Evolutionary conservation across 2,888 invertebrate species (phyloP), one percentile per base, ranked within the genome.

Genomic region (Cerceris ruficornis): DNA sequence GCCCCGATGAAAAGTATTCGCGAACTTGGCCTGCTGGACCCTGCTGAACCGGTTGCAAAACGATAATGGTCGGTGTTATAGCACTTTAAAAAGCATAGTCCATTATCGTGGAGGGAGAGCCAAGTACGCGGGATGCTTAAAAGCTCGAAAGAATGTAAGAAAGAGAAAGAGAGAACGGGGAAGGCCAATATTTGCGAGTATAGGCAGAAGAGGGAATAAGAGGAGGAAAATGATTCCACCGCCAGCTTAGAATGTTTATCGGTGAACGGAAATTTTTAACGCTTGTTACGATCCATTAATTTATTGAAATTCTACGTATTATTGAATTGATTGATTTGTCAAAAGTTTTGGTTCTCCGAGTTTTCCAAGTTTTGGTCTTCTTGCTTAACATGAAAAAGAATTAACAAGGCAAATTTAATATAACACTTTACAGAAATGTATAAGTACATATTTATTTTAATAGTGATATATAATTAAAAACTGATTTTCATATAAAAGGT

Each of bases 1-100:
- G 28, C 11, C 17, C 54, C 50, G 74, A 68, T 62, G 69, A 69
- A 57, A 77, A 49, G 17, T 14, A 46, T n/a, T 9, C 7, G 11
- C 39, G 14, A 61, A 52, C n/a, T 55, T 61, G 50, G 39, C 43
- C 50, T 50, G 61, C 68, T n/a, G 77, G 79, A 71, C 75, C 65
- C 42, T 61, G 59, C 42, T 67, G 80, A 81, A 79, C 83, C 67
- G 77, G 77, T 82, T 83, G 76, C 71, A 78, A 81, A 82, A 83
- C 84, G 82, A 82, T 86, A 84, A 84, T 76, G 82, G 86, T 80
- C 75, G 79, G 84, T 80, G 74, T 82, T 82, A 85, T 77, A 74
- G 81, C 72, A 77, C 86, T 85, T 82, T 83, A 80, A 72, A 85
- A 85, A 85, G 83, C 82, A 76, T 79, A 76, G 82, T 74, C 86